These are phyloP conservation scores for Archilochus colubris DNA, from an alignment of 2,113 vertebrate genomes.

Conservation along the genomic window DNA sequence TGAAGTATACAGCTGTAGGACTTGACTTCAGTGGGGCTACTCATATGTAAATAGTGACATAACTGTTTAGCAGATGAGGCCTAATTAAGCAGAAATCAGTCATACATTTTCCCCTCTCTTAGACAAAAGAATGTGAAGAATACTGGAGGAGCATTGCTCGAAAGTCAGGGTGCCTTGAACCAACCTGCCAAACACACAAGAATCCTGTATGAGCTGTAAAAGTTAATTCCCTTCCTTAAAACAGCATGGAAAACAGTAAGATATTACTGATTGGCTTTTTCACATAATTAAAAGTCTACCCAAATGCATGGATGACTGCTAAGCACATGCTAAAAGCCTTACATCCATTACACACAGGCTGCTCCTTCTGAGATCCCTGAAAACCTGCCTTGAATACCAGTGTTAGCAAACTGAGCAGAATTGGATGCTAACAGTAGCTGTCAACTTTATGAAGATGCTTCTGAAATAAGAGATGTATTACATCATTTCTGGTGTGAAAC, in stretches of 20 bases:
- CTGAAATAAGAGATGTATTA: constrained; percentile 37
- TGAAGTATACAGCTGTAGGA: constrained; percentile 56
- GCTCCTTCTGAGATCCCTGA: not conserved
- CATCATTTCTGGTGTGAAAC: constrained; percentile 16
- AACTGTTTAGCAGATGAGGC: constrained; percentile 65
- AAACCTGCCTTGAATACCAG: not conserved
- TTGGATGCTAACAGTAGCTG: constrained; percentile 13
- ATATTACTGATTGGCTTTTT: not conserved
- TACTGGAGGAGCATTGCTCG: not conserved
- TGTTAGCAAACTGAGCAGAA: not conserved
- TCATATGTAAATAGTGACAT: constrained; percentile 62
- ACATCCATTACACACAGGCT: not conserved
- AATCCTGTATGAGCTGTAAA: not conserved
- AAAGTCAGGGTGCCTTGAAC: not conserved
- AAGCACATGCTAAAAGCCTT: not conserved
- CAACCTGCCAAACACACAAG: not conserved
- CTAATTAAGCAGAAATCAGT: constrained; percentile 15
- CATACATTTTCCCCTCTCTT: not conserved
- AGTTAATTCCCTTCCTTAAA: not conserved
- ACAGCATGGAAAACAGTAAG: not conserved
- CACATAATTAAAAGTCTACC: constrained; percentile 10
- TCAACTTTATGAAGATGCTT: constrained; percentile 6
- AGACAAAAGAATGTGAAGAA: constrained; percentile 28
- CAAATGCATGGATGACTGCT: not conserved
- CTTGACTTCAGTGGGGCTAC: constrained; percentile 37